phyloP scores from a whole-genome alignment of 2,113 vertebrate genomes.

The Hipposideros armiger region DNA sequence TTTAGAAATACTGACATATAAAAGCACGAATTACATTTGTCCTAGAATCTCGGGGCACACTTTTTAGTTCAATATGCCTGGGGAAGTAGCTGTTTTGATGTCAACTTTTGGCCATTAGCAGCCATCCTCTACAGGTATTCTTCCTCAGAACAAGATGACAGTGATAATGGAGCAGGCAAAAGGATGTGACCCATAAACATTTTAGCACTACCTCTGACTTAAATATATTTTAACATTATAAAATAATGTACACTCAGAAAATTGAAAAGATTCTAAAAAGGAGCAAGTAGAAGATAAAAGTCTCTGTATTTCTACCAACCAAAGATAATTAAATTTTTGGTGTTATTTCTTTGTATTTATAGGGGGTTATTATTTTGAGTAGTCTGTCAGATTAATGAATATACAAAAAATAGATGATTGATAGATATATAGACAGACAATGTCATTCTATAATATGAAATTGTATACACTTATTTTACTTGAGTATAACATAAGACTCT shows the following conservation, averaged over 20 bases:
- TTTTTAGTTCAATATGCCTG: neutral
- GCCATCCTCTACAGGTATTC: neutral
- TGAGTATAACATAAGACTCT: neutral
- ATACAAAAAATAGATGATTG: neutral
- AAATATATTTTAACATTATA: neutral
- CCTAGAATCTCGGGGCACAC: neutral
- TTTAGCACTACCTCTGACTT: neutral
- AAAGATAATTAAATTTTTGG: neutral
- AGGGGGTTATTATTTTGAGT: neutral
- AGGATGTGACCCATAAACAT: slow-evolving; percentile 18
- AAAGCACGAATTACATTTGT: neutral
- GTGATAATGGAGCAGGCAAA: slow-evolving; percentile 5
- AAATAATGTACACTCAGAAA: neutral
- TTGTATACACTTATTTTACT: neutral
- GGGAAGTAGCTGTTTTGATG: neutral
- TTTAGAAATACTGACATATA: neutral
- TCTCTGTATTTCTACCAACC: neutral
- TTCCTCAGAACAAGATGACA: slow-evolving; percentile 33
- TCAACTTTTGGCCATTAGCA: neutral
- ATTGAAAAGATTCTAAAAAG: neutral
- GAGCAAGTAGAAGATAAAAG: neutral
- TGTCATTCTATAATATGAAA: neutral
- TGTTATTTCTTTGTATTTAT: neutral
- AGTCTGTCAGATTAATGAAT: neutral
- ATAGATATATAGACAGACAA: neutral